These are phyloP conservation scores for Saccostrea cuccullata DNA, from an alignment of 1,140 invertebrate genomes.

Conservation along the genomic window DNA sequence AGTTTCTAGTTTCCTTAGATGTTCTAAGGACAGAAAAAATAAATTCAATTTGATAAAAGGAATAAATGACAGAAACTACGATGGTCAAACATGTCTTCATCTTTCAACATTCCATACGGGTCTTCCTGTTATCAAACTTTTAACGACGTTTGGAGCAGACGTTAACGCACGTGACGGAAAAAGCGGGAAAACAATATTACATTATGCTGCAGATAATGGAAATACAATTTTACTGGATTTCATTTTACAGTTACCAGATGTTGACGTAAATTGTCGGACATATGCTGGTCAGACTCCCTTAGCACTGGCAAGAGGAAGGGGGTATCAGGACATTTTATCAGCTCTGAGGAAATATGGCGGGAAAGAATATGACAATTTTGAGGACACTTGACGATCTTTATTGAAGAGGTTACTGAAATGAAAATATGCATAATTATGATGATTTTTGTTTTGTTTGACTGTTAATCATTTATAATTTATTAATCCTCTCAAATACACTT, in stretches of 20 bases:
- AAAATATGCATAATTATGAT: no score
- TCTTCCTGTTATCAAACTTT: constrained; percentile 96
- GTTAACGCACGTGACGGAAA: constrained; percentile 94
- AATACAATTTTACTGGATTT: constrained; percentile 44
- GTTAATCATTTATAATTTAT: no score
- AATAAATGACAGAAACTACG: constrained; percentile 49
- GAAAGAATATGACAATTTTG: constrained; percentile 5
- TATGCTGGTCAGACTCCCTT: constrained; percentile 50
- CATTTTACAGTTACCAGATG: constrained; percentile 34
- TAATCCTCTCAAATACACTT: no score
- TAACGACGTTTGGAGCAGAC: constrained; percentile 95
- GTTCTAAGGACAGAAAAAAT: constrained; percentile 75
- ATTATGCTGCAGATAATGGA: constrained; percentile 50
- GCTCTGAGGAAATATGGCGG: constrained; percentile 34
- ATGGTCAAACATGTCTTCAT: constrained; percentile 83
- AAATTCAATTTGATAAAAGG: constrained; percentile 35
- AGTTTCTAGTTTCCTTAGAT: constrained; percentile 83
- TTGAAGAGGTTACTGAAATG: neutral
- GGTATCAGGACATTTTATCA: constrained; percentile 42
- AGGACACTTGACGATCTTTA: neutral
- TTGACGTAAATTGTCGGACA: constrained; percentile 45
- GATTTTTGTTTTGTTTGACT: no score
- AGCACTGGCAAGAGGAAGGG: constrained; percentile 40
- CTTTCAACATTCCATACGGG: constrained; percentile 96
- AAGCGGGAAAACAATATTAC: constrained; percentile 55